phyloP scores from a whole-genome alignment of 2,113 vertebrate genomes.

The Fregetta grallaria region DNA sequence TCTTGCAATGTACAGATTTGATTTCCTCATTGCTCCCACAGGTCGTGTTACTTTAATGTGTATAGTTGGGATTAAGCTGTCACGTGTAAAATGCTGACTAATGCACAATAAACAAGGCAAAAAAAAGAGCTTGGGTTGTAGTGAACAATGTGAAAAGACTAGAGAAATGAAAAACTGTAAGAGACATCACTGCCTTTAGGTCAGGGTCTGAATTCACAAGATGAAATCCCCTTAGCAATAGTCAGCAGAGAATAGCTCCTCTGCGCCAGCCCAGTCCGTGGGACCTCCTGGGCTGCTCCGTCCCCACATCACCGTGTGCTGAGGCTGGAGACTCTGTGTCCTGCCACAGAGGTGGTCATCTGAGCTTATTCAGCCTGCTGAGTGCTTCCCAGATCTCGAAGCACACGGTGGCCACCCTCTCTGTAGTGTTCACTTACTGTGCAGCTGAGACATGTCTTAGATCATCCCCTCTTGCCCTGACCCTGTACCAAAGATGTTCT shows the following conservation, averaged over 20 bases:
- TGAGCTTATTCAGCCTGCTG: neutral
- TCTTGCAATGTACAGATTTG: neutral
- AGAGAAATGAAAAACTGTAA: neutral
- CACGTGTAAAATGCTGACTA: neutral
- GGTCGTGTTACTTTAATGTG: neutral
- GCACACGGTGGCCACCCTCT: neutral
- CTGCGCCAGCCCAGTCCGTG: accelerated
- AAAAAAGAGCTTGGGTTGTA: neutral
- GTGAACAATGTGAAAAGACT: neutral
- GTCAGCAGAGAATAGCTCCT: neutral
- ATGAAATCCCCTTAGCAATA: neutral
- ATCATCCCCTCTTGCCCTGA: neutral
- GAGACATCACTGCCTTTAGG: neutral
- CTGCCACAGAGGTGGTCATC: neutral
- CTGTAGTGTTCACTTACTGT: neutral
- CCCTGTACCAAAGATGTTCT: neutral
- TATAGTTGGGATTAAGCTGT: neutral
- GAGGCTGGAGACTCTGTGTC: neutral
- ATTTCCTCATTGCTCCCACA: neutral
- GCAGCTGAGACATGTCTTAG: neutral
- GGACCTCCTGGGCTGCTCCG: neutral
- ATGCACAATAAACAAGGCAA: neutral
- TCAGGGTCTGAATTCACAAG: neutral
- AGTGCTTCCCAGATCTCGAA: neutral
- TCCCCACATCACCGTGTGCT: accelerated